Conservation (phyloP, 2,113 vertebrate genomes). For the Panthera tigris region DNA sequence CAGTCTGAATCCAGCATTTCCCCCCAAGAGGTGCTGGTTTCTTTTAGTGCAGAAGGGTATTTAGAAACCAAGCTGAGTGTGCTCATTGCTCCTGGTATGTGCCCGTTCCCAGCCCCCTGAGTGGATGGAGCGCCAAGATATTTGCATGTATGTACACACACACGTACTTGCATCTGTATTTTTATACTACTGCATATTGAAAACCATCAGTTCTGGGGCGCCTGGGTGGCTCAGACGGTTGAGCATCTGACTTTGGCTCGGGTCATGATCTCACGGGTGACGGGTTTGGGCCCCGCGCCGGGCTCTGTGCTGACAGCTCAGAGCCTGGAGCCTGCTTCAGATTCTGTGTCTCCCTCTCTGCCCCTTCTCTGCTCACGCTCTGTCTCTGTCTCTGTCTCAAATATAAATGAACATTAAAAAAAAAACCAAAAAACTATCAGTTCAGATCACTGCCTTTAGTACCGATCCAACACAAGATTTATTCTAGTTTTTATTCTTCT, state of each 20-base stretch:
- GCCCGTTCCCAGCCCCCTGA: background rate
- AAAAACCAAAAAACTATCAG: background rate
- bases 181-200: background rate
- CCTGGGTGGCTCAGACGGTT: too few species aligned
- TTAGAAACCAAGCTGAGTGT: background rate
- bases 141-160: background rate
- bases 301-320: too few species aligned
- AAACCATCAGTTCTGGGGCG: background rate
- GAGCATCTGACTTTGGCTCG: too few species aligned
- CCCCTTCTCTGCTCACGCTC: too few species aligned
- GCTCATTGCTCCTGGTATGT: background rate
- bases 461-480: background rate
- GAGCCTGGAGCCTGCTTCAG: too few species aligned
- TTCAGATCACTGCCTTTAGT: background rate
- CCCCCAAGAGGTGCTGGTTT: background rate
- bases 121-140: background rate
- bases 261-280: too few species aligned
- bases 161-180: background rate
- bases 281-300: too few species aligned
- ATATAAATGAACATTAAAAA: too few species aligned
- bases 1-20: background rate
- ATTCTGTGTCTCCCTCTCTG: too few species aligned
- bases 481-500: background rate
- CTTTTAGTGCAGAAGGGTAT: background rate
- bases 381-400: too few species aligned